A percentile compares a stretch with the other conserved stretches of the same genome.
These are phyloP conservation scores for Sebastes baramenuke DNA, from an alignment of 2,797 vertebrate species.

Conservation along the genomic window DNA sequence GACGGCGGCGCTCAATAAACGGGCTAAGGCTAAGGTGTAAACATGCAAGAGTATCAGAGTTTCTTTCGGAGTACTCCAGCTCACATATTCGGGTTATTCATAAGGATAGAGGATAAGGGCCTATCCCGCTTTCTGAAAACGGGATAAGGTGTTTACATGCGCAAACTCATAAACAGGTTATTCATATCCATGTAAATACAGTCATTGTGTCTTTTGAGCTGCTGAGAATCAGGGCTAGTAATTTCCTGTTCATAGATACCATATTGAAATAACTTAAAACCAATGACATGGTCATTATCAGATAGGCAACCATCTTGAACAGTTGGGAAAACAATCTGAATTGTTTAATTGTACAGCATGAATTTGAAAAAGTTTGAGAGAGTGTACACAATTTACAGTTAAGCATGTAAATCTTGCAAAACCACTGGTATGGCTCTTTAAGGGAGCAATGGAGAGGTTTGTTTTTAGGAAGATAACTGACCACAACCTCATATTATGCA, in stretches of 20 bases:
- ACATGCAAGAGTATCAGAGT: too few species aligned
- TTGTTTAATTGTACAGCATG: neutral
- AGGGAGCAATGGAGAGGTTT: neutral
- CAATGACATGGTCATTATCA: too few species aligned
- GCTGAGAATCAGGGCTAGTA: neutral
- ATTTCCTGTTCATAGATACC: neutral
- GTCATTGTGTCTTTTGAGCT: neutral
- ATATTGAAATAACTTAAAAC: neutral
- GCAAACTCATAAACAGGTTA: too few species aligned
- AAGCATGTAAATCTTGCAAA: neutral
- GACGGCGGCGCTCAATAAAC: too few species aligned
- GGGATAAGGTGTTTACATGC: too few species aligned
- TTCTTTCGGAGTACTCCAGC: too few species aligned
- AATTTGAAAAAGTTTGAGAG: neutral
- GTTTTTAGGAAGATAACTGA: neutral
- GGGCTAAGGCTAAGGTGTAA: too few species aligned
- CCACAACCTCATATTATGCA: neutral
- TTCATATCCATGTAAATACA: too few species aligned
- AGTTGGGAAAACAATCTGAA: neutral
- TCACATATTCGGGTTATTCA: too few species aligned
- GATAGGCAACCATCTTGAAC: neutral
- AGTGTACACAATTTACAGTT: neutral
- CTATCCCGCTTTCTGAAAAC: too few species aligned
- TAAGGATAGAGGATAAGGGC: too few species aligned
- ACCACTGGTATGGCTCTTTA: neutral